These are phyloP conservation scores for Phrynosoma platyrhinos DNA, from an alignment of 2,113 vertebrate species.

Conservation along the genomic window DNA sequence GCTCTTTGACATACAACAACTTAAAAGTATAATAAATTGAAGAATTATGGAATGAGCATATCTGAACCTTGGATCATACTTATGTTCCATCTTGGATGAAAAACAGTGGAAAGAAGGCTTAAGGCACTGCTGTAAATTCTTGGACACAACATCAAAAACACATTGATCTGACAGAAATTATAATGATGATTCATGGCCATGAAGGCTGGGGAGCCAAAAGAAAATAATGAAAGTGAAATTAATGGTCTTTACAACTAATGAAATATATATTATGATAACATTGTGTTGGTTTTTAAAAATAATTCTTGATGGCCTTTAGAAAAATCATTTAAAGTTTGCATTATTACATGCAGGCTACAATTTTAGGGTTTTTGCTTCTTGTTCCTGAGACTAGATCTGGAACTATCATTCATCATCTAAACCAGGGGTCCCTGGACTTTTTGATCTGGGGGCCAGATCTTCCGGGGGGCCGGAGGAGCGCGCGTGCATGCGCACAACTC, in stretches of 20 bases:
- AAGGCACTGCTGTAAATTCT: conserved; percentile 44
- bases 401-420: conserved; percentile 35
- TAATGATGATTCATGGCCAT: conserved; percentile 43
- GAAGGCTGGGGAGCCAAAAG: conserved; percentile 41
- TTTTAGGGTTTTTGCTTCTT: conserved; percentile 52
- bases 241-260: conserved; percentile 56
- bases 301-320: conserved; percentile 33
- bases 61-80: conserved; percentile 36
- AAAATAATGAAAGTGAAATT: conserved; percentile 49
- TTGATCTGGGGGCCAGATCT: no score
- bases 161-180: conserved; percentile 44
- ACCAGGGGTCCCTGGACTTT: no score
- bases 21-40: conserved; percentile 37
- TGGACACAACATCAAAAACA: conserved; percentile 52
- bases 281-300: neutral
- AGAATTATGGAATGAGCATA: neutral
- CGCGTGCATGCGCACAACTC: no score
- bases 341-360: conserved; percentile 25
- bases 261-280: conserved; percentile 17
- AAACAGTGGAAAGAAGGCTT: conserved; percentile 55
- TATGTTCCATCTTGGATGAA: conserved; percentile 40
- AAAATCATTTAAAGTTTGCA: conserved; percentile 1
- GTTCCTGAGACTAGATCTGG: conserved; percentile 30
- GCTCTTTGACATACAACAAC: conserved; percentile 35
- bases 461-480: no score